Evolutionary conservation across 2,797 vertebrate genomes (phyloP).

Genomic region (Dicrostonyx torquatus): DNA sequence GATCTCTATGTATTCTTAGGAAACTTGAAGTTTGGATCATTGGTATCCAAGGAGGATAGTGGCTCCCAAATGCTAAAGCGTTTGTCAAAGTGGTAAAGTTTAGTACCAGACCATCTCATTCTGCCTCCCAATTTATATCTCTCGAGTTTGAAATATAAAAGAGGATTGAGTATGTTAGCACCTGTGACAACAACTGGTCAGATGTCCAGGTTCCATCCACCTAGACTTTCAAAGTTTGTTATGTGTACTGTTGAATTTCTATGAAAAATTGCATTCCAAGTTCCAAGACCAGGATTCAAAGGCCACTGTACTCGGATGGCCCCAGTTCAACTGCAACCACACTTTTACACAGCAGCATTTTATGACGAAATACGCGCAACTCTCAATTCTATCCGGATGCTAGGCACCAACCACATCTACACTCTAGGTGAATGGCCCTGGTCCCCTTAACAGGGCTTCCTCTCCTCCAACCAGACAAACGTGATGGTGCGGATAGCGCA

Average conservation of each 20-base stretch:
- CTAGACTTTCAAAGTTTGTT: constrained; percentile 23
- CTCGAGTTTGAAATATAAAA: constrained; percentile 12
- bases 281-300: background rate
- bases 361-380: background rate
- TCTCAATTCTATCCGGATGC: constrained; percentile 39
- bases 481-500: background rate
- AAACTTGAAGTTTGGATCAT: background rate
- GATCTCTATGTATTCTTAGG: background rate
- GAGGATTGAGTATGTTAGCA: background rate
- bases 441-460: background rate
- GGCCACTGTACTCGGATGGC: background rate
- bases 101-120: constrained; percentile 11
- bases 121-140: background rate
- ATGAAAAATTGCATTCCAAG: constrained; percentile 28
- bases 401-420: background rate
- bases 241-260: background rate
- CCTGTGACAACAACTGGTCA: background rate
- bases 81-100: background rate
- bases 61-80: background rate
- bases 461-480: background rate
- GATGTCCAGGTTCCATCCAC: constrained; percentile 8
- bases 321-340: background rate
- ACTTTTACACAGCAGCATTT: constrained; percentile 13
- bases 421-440: background rate
- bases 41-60: background rate